Evolutionary conservation across 2,888 invertebrate species (phyloP), one percentile per base, ranked within the genome.

Genomic region (Isoperla grammatica): DNA sequence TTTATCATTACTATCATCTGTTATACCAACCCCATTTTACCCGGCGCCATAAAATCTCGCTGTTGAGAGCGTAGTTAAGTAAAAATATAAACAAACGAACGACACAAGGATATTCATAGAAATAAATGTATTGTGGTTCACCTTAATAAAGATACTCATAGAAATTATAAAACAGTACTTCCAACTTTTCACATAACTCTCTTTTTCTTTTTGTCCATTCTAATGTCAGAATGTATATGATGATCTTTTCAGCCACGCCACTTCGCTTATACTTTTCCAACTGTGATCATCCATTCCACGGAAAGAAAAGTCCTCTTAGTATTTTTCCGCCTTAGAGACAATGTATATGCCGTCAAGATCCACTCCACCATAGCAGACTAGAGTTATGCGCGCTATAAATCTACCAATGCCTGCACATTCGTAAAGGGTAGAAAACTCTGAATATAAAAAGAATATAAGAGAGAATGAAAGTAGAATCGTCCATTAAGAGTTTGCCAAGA

Each of bases 401-500:
- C 53, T 53, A 37, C 17, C 53, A 19, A 17, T 17, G 45, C 15
- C 19, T 19, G n/a, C 45, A 17, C 11, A 13, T 19, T 17, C 45
- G 19, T 45, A 45, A 45, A 13, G 15, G 45, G 45, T 45, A 45
- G 19, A 45, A 45, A 45, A 17, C 45, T 45, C 15, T 13, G 45
- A 45, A 13, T 45, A 19, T 45, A 45, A 17, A 45, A 45, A 45
- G 17, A 19, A 11, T 45, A 45, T 45, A 45, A 45, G 45, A 11
- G 19, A 45, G 45, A 45, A 45, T 17, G 15, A 40, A 17, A 19
- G 19, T 13, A 19, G 45, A 45, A 63, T 55, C 58, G 58, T 61
- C 58, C 62, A 62, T 59, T 62, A 59, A 60, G 62, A 62, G 46
- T 57, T 62, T 57, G 53, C 59, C 55, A 40, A 17, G 61, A 61